A percentile compares a stretch with the other conserved stretches of the same genome.
Evolutionary conservation across 1,140 invertebrate species (phyloP).

Genomic region (Papilio helenus): DNA sequence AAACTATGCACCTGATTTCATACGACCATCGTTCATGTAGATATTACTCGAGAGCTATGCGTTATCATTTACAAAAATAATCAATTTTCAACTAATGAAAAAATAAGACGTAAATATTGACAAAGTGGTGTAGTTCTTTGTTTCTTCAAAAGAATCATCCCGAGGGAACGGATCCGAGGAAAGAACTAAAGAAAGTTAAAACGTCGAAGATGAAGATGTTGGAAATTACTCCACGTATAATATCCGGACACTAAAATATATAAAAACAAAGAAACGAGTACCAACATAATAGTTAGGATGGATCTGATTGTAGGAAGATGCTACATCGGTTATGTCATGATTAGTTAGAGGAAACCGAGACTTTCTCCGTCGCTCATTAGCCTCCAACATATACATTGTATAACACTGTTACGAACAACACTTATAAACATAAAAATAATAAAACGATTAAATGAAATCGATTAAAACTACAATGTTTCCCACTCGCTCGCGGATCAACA

Average conservation of each 20-base stretch:
- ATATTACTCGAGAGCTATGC: not conserved
- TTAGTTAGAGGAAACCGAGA: constrained; percentile 31
- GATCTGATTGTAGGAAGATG: constrained; percentile 5
- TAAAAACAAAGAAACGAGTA: not conserved
- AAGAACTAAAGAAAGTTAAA: too few species aligned
- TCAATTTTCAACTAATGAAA: too few species aligned
- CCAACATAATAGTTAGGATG: not conserved
- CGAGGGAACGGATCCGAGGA: too few species aligned
- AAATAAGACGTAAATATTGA: too few species aligned
- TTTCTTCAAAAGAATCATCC: too few species aligned
- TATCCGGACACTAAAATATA: not conserved
- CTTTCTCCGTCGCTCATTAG: constrained; percentile 38
- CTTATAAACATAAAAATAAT: constrained; percentile 23
- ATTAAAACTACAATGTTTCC: not conserved
- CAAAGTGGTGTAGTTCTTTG: too few species aligned
- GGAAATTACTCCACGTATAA: not conserved
- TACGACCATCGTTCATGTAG: not conserved
- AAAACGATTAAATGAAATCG: not conserved
- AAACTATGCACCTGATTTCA: not conserved
- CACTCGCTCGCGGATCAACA: not conserved
- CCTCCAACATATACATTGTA: constrained; percentile 33
- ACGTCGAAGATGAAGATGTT: too few species aligned
- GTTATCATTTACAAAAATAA: too few species aligned
- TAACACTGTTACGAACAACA: constrained; percentile 35
- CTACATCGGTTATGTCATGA: constrained; percentile 27